Percentiles rank a stretch among this genome's conserved stretches.
Evolutionary conservation across 2,797 vertebrate genomes (phyloP).

Genomic region (Malurus splendens): DNA sequence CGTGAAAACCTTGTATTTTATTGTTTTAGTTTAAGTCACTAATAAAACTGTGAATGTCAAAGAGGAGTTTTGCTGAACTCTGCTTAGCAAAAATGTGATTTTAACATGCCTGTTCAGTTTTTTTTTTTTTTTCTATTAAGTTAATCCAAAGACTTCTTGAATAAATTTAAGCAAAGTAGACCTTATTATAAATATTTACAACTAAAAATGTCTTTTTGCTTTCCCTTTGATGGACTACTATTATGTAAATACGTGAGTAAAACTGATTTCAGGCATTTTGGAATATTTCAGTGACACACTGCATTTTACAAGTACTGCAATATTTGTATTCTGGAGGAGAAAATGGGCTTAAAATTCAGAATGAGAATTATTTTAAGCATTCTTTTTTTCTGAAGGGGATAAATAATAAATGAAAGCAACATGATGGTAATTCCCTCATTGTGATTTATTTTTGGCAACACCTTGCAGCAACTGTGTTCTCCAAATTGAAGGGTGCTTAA

Average conservation of each 20-base stretch:
- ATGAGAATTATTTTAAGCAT: background rate
- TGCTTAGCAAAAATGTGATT: slow-evolving; percentile 61
- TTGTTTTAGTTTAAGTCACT: slow-evolving; percentile 46
- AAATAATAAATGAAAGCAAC: slow-evolving; percentile 48
- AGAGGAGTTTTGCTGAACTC: slow-evolving; percentile 59
- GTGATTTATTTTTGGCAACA: slow-evolving; percentile 71
- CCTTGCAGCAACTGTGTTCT: slow-evolving; percentile 64
- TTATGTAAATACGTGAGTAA: slow-evolving; percentile 24
- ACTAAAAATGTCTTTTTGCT: slow-evolving; percentile 14
- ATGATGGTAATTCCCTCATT: slow-evolving; percentile 68
- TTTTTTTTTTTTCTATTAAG: slow-evolving; percentile 5
- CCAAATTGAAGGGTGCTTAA: slow-evolving; percentile 77
- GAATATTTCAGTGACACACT: slow-evolving; percentile 16
- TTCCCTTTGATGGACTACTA: slow-evolving; percentile 24
- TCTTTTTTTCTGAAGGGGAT: background rate
- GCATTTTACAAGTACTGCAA: slow-evolving; percentile 28
- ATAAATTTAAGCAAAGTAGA: slow-evolving; percentile 27
- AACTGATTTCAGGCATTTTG: slow-evolving; percentile 29
- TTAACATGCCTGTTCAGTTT: slow-evolving; percentile 46
- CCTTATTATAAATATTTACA: background rate
- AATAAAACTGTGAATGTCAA: slow-evolving; percentile 70
- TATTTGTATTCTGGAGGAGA: background rate
- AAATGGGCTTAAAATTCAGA: background rate
- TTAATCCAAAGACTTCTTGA: slow-evolving; percentile 12
- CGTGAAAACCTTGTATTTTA: slow-evolving; percentile 50